Conservation (phyloP, 2,888 invertebrate genomes). For the Hybos culiciformis region DNA sequence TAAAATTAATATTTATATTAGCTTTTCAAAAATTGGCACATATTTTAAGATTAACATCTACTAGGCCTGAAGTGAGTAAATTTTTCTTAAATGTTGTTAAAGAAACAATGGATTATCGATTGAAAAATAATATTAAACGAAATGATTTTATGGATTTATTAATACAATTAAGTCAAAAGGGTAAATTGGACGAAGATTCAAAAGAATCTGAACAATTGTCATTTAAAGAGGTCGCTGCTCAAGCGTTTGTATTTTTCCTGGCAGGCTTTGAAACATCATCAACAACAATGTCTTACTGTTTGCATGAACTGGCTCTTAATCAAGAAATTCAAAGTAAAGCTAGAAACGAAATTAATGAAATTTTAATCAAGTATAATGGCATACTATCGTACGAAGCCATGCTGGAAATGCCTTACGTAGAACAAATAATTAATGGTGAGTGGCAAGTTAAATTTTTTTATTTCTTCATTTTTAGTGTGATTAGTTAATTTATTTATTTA, state of each 20-base stretch:
- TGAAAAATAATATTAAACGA: constrained; percentile 7
- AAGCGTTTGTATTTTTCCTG: constrained; percentile 36
- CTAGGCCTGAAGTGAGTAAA: constrained; percentile 7
- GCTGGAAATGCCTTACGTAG: constrained; percentile 33
- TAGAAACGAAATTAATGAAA: constrained; percentile 24
- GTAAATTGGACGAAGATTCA: constrained; percentile 15
- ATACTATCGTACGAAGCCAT: constrained; percentile 33
- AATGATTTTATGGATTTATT: constrained; percentile 13
- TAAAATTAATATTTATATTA: constrained; percentile 4
- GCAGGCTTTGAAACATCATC: constrained; percentile 39
- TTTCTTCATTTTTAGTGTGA: constrained; percentile 24
- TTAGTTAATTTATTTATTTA: not conserved
- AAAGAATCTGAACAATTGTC: constrained; percentile 12
- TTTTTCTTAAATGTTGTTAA: constrained; percentile 10
- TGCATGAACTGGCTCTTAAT: constrained; percentile 32
- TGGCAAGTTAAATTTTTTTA: not conserved
- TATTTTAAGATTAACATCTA: constrained; percentile 20
- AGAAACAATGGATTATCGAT: constrained; percentile 9
- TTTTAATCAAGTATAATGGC: constrained; percentile 23
- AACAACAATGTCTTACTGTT: constrained; percentile 30
- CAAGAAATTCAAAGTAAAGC: constrained; percentile 32
- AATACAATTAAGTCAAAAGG: constrained; percentile 22
- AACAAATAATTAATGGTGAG: constrained; percentile 36
- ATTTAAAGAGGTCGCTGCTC: constrained; percentile 25
- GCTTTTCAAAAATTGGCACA: constrained; percentile 6